phyloP scores from a whole-genome alignment of 2,888 invertebrate species.

The Clivina fossor region DNA sequence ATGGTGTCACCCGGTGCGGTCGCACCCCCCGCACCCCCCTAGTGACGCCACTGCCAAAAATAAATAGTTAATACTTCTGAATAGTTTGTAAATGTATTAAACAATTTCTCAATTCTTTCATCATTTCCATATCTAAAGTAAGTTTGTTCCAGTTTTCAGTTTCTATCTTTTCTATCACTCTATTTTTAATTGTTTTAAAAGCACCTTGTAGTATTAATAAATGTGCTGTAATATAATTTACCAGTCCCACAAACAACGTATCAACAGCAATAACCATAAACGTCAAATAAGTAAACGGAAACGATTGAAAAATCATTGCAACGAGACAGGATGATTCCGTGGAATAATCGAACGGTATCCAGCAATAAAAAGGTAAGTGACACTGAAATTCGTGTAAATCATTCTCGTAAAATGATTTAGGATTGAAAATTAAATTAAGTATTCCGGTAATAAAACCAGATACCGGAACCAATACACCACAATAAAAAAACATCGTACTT shows the following conservation, averaged over 20 bases:
- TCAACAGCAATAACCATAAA: slow-evolving; percentile 48
- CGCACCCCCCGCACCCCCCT: too few relatives aligned
- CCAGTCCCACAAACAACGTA: slow-evolving; percentile 48
- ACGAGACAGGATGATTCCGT: slow-evolving; percentile 44
- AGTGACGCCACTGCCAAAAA: too few relatives aligned
- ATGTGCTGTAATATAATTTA: slow-evolving; percentile 48
- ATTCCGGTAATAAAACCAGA: slow-evolving; percentile 25
- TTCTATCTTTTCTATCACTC: slow-evolving; percentile 37
- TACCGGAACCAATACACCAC: slow-evolving; percentile 22
- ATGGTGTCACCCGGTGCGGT: too few relatives aligned
- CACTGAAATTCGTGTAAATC: slow-evolving; percentile 5
- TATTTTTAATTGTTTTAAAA: slow-evolving; percentile 43
- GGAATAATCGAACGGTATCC: slow-evolving; percentile 48
- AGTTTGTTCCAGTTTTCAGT: slow-evolving; percentile 21
- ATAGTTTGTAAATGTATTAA: slow-evolving; percentile 47
- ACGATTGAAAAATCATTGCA: slow-evolving; percentile 48
- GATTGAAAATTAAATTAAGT: slow-evolving; percentile 8
- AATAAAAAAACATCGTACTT: slow-evolving; percentile 25
- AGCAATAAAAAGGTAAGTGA: slow-evolving; percentile 36
- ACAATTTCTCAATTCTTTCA: slow-evolving; percentile 45
- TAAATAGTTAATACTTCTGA: slow-evolving; percentile 42
- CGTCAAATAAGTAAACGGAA: slow-evolving; percentile 47
- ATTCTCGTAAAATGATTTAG: background rate
- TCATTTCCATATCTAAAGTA: slow-evolving; percentile 40
- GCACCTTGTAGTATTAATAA: slow-evolving; percentile 48